Percentiles rank a stretch among this genome's conserved stretches.
Conservation (phyloP, 2,888 invertebrate genomes). For the Agapetus fuscipes region DNA sequence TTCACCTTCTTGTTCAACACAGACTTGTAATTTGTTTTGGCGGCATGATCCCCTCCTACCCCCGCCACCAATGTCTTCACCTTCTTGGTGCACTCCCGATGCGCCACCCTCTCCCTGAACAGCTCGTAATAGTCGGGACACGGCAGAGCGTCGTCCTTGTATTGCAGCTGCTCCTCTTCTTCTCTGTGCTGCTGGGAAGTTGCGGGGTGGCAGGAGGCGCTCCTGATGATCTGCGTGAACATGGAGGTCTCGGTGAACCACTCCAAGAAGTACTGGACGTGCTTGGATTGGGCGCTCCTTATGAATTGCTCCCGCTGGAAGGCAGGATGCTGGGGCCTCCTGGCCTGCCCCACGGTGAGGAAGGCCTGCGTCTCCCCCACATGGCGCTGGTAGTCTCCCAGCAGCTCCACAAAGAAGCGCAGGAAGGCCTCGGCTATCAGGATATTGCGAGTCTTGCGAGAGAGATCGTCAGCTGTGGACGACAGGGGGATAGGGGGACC, state of each 20-base stretch:
- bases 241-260: constrained; percentile 85
- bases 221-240: constrained; percentile 66
- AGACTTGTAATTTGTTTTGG: constrained; percentile 32
- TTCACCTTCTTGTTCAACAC: constrained; percentile 39
- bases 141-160: constrained; percentile 30
- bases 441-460: constrained; percentile 48
- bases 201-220: constrained; percentile 36
- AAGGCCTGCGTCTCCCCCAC: constrained; percentile 28
- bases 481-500: constrained; percentile 26
- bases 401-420: constrained; percentile 64
- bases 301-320: constrained; percentile 61
- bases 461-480: constrained; percentile 35
- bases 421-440: constrained; percentile 72
- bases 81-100: constrained; percentile 24
- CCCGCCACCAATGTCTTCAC: neutral
- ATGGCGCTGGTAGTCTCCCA: constrained; percentile 61
- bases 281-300: constrained; percentile 51
- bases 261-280: constrained; percentile 64
- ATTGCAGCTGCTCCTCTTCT: no score
- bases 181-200: no score
- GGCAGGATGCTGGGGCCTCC: constrained; percentile 9
- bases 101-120: constrained; percentile 31
- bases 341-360: constrained; percentile 10
- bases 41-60: constrained; percentile 5
- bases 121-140: constrained; percentile 38